Evolutionary conservation across 2,113 vertebrate genomes (phyloP).

Genomic region (Montifringilla adamsi): DNA sequence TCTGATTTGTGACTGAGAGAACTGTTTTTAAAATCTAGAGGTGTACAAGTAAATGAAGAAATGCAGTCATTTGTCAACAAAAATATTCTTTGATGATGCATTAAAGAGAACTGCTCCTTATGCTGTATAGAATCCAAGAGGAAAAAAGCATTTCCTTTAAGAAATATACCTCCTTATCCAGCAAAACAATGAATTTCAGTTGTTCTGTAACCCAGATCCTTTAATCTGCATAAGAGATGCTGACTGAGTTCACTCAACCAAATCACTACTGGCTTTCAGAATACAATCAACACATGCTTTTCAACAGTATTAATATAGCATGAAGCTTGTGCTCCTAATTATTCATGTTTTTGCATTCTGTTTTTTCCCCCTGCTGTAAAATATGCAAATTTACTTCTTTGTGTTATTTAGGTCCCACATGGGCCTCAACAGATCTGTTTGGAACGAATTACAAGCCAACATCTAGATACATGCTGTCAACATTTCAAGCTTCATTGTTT

Average conservation of each 20-base stretch:
- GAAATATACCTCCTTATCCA: constrained; percentile 46
- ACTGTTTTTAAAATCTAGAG: constrained; percentile 16
- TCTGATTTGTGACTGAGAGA: not conserved
- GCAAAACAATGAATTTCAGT: constrained; percentile 63
- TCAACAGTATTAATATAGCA: constrained; percentile 70
- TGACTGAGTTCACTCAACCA: constrained; percentile 66
- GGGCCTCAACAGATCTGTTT: constrained; percentile 58
- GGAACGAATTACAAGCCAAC: constrained; percentile 62
- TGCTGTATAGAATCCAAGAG: not conserved
- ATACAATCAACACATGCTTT: constrained; percentile 66
- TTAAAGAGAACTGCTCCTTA: not conserved
- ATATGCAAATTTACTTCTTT: constrained; percentile 73
- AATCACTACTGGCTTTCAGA: constrained; percentile 62
- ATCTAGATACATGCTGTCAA: constrained; percentile 58
- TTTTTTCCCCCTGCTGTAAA: constrained; percentile 66
- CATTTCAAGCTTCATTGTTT: constrained; percentile 71
- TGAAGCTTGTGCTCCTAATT: constrained; percentile 66
- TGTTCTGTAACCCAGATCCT: constrained; percentile 67
- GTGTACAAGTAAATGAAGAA: not conserved
- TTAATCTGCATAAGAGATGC: constrained; percentile 68
- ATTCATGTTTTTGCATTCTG: constrained; percentile 67
- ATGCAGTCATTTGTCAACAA: not conserved
- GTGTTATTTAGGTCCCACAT: constrained; percentile 60
- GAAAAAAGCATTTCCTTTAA: not conserved
- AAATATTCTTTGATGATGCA: not conserved